Base-by-base conservation (phyloP, 2,113 vertebrate species). In the Coreoperca whiteheadi region DNA sequence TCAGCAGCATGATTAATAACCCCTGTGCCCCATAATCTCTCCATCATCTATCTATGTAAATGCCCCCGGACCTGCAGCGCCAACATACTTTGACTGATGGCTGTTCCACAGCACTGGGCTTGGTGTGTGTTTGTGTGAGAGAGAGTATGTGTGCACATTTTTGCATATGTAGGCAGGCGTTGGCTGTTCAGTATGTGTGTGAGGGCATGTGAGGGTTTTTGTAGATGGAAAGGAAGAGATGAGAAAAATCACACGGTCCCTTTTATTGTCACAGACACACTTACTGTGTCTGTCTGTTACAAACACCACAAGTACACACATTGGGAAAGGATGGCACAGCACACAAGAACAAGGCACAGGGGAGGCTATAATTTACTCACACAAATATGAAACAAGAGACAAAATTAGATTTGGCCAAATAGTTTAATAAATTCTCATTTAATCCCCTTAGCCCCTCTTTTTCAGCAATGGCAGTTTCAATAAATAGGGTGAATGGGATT, bases 1-100 rank as follows among this genome's bases (percentile, higher is more conserved):
- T 90, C 87, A 83, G 86, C 84, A 70, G 83, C 46, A 72, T 95
- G 94, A 95, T 94, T 94, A 93, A 95, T 93, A 92, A 94, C 93
- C 93, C 74, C 78, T 14, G 90, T 86, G 93, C 88, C 93, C 93
- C 91, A 78, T 94, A 94, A 95, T 95, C 94, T 93, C 92, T 93
- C 93, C 90, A 94, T 94, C 94, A 95, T 95, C 93, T 91, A 93
- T 95, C 93, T 93, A 95, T 94, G 93, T 94, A 94, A 95, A 95
- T 95, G 90, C 92, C 87, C 92, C 91, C 76, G 61, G 89, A 94
- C 93, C 92, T 86, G 83, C 88, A 84, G 88, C 82, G 81, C 86
- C 91, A 91, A 86, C 89, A 87, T 89, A 77, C 83, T 92, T 92
- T 95, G 94, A 94, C 93, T 91, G 94, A 95, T 95, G 92, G 92